Evolutionary conservation across 2,113 vertebrate genomes (phyloP), one percentile per base, ranked within the genome.

Genomic region (Gymnocephalus cernua): DNA sequence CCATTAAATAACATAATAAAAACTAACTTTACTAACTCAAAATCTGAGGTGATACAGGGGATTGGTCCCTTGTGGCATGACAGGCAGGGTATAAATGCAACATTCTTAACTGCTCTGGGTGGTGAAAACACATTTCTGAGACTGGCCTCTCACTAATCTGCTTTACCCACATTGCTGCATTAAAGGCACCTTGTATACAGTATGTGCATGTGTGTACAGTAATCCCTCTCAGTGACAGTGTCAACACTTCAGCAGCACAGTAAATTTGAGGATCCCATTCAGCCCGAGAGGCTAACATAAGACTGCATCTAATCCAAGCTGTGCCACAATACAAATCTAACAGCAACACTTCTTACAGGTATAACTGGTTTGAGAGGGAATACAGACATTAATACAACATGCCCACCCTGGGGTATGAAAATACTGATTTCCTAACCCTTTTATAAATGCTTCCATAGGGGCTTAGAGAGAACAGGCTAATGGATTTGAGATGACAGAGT

Each of bases 91-190:
- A 47, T 29, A 9, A 32, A 48, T 29, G 48, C 45, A 6, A 27
- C 9, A 21, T 48, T 21, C 32, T 27, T 27, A 25, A n/a, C 61
- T 64, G 32, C 59, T 59, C 16, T 32, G 2, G 44, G 21, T 38
- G 45, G 19, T 38, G 70, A 35, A 69, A 47, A 32, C 45, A 19
- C 35, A 25, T 47, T 50, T 51, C 47, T 63, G 25, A 64, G 23
- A n/a, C 67, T 32, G 50, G 18, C 66, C 70, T 61, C 47, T 66
- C 44, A 59, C 78, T 63, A 86, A 85, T 75, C 78, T 29, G 44
- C 45, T 83, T 64, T 4, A 32, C 5, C 6, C 35, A 48, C 56
- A 73, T 58, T 0, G 6, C 51, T 79, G 63, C 67, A 48, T 77
- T 59, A 44, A 53, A 64, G 51, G 25, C 61, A 35, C 29, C 59